Base-by-base conservation (phyloP, 2,797 vertebrate species). In the Neosilurus hyrtlii region DNA sequence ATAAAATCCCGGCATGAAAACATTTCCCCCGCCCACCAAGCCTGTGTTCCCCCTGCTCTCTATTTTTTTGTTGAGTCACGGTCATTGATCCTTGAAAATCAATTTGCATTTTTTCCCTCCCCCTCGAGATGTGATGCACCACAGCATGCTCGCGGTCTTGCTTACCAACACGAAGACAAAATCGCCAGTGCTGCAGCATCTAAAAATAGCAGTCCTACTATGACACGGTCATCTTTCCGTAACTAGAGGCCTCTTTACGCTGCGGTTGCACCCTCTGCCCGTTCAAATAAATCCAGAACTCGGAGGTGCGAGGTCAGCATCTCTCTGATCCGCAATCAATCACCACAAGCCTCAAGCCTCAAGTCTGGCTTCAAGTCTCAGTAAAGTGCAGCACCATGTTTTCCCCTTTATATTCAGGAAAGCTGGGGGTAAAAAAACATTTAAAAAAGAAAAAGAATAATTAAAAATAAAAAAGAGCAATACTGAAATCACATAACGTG, bases 151-250 rank as follows among this genome's bases (percentile, higher is more conserved):
- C 65, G 18, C 9, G 57, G 68, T 71, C 74, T 85, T 52, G 56
- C 79, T 85, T 70, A 83, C 43, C 73, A 81, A 75, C 72, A 76
- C 76, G 51, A 79, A 83, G 75, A 67, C 35, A 77, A 82, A 82
- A 61, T 65, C 61, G 83, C 85, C 79, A 80, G 71, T 83, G 74
- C 79, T 78, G 86, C 82, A 78, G 81, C 63, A 26, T 74, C 83
- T 83, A 83, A 71, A 77, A 87, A 86, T 86, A 86, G 85, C 82
- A 68, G 82, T 73, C 73, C 62, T 85, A 80, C 82, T 77, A 84
- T 51, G 72, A 82, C 81, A 82, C 43, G 80, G 79, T 83, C 78
- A 61, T 63, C 66, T 24, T 65, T 77, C 43, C 68, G 62, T 76
- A 83, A 79, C 81, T 79, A 59, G 26, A 68, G 78, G 51, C n/a